Base-by-base conservation (phyloP, 2,797 vertebrate genomes). In the Microctenopoma lineatum region DNA sequence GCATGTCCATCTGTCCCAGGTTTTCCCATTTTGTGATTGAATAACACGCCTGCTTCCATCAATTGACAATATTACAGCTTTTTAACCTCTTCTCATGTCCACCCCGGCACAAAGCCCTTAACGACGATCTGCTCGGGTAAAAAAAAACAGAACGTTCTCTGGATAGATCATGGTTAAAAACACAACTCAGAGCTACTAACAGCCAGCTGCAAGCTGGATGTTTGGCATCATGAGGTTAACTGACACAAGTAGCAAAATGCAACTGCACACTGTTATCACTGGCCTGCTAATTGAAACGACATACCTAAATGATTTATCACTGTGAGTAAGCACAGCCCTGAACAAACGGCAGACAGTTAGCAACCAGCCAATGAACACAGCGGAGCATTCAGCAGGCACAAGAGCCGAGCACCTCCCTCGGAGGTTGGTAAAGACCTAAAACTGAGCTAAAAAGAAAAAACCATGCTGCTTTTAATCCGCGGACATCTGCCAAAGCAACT, bases 31-130 rank as follows among this genome's bases (percentile, higher is more conserved):
- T 15, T 5, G 27, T 29, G 4, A 29, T 29, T 29, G 5, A 29
- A 4, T 29, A 29, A 21, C 39, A 26, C n/a, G 14, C 16, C 48
- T 34, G 64, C 44, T 67, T 66, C 45, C 13, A 46, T 56, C 7
- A 27, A 14, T 9, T 9, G 10, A 25, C 41, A 42, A 45, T 16
- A 12, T 66, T 4, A 39, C 45, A 48, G 16, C 29, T 46, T 36
- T 12, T 10, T n/a, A 13, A 64, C 9, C 27, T 11, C 8, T 29
- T 13, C 39, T 21, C 26, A 39, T 51, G 16, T 5, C 4, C 11
- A 18, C 7, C 38, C 7, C 25, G 14, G 11, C 45, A 29, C 41
- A 44, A 59, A 67, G 9, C 6, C 25, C 27, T n/a, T 12, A 18
- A 53, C 27, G 16, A n/a, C 41, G 5, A 42, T 6, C 34, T 27